These are phyloP conservation scores for Harpegnathos saltator DNA, from an alignment of 1,140 invertebrate genomes.

Conservation along the genomic window DNA sequence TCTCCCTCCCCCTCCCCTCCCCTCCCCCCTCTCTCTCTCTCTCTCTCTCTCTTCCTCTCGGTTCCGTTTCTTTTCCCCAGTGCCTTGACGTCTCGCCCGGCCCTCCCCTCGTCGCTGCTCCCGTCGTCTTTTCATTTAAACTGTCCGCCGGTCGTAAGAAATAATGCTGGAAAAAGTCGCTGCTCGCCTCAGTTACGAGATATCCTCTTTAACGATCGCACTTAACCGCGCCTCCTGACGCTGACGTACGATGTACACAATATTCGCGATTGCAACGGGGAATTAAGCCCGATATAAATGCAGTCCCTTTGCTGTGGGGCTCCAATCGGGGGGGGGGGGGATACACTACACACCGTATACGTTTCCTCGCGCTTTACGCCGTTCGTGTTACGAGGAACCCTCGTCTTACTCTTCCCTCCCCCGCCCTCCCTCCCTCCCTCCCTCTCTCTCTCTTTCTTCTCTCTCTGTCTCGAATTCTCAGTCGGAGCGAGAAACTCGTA, in stretches of 20 bases:
- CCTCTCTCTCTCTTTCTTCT: not conserved
- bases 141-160: conserved; percentile 64
- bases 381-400: conserved; percentile 1
- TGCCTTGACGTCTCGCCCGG: not conserved
- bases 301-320: conserved; percentile 54
- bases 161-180: conserved; percentile 64
- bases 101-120: not conserved
- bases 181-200: conserved; percentile 59
- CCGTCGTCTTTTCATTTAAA: conserved; percentile 72
- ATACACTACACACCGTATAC: conserved; percentile 2
- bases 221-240: conserved; percentile 67
- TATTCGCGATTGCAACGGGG: conserved; percentile 60
- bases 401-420: not conserved
- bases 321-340: no score
- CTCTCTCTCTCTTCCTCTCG: conserved; percentile 1
- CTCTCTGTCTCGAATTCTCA: no score
- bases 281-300: conserved; percentile 64
- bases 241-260: conserved; percentile 43
- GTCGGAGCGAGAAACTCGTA: no score
- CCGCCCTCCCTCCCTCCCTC: no score
- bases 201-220: conserved; percentile 72
- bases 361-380: conserved; percentile 24
- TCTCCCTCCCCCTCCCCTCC: no score
- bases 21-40: no score
- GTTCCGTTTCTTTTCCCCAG: conserved; percentile 20